Percentiles rank a stretch among this genome's conserved stretches.
phyloP scores from a whole-genome alignment of 1,140 invertebrate species.

The Apis cerana region DNA sequence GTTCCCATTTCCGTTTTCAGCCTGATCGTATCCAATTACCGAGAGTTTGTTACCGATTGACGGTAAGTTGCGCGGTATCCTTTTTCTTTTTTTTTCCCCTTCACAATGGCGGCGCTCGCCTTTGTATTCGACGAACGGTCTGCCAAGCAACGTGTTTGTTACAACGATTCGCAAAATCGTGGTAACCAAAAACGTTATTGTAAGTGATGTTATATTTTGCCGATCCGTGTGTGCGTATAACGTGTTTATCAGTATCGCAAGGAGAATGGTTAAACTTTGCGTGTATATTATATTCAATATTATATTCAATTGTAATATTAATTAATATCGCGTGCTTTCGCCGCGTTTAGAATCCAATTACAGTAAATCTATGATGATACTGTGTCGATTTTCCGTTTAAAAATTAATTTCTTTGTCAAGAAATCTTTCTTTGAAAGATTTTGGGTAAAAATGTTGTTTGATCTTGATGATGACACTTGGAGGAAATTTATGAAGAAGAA shows the following conservation, averaged over 20 bases:
- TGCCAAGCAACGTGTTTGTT: slow-evolving; percentile 13
- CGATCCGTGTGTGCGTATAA: too few relatives aligned
- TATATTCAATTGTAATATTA: slow-evolving; percentile 47
- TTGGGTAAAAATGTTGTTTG: too few relatives aligned
- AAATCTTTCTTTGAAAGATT: too few relatives aligned
- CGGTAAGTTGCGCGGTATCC: neutral
- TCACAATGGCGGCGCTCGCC: neutral
- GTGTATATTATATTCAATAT: slow-evolving; percentile 40
- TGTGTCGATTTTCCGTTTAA: neutral
- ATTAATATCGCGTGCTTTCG: slow-evolving; percentile 26
- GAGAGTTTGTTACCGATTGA: neutral
- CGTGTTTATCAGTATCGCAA: slow-evolving; percentile 36
- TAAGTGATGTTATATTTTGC: neutral
- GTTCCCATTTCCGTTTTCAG: neutral
- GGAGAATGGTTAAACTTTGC: neutral
- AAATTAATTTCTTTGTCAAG: too few relatives aligned
- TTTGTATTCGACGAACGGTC: neutral
- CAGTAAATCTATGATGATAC: neutral
- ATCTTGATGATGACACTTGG: too few relatives aligned
- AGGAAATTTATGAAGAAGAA: too few relatives aligned
- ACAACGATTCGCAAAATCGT: slow-evolving; percentile 16
- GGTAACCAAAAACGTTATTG: slow-evolving; percentile 26
- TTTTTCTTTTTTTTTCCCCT: too few relatives aligned
- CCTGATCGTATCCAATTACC: slow-evolving; percentile 9
- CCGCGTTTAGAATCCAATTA: slow-evolving; percentile 27